These are phyloP conservation scores for Lathronympha strigana DNA, from an alignment of 2,888 invertebrate genomes.

Conservation along the genomic window DNA sequence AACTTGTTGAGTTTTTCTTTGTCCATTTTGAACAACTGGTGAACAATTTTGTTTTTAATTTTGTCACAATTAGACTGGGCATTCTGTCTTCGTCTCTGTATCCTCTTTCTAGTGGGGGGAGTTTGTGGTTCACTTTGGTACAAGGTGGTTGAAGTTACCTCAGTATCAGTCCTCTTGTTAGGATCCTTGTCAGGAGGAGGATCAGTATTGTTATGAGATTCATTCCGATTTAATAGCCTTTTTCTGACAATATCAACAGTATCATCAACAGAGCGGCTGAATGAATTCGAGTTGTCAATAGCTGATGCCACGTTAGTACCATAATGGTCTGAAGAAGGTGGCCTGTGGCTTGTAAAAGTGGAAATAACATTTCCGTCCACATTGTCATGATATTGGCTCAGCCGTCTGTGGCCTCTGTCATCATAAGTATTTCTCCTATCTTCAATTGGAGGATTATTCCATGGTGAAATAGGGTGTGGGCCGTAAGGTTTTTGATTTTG, in stretches of 20 bases:
- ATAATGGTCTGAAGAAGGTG: constrained; percentile 78
- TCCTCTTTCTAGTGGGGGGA: constrained; percentile 59
- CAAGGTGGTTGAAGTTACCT: constrained; percentile 45
- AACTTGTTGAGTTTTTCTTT: constrained; percentile 78
- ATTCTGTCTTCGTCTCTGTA: constrained; percentile 57
- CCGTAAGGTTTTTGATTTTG: constrained; percentile 47
- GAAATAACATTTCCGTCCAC: constrained; percentile 56
- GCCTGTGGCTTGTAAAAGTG: constrained; percentile 69
- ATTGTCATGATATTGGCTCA: constrained; percentile 52
- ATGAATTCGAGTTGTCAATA: constrained; percentile 69
- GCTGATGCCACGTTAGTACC: constrained; percentile 61
- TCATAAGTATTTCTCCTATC: constrained; percentile 53
- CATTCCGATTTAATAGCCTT: constrained; percentile 67
- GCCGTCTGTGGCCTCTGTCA: constrained; percentile 53
- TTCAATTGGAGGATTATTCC: constrained; percentile 55
- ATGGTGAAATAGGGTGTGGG: constrained; percentile 51
- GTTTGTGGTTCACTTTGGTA: constrained; percentile 54
- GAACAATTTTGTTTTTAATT: constrained; percentile 78
- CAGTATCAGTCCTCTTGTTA: constrained; percentile 48
- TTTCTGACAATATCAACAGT: constrained; percentile 76
- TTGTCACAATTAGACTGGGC: constrained; percentile 69
- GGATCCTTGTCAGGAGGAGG: constrained; percentile 48
- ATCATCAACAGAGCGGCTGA: constrained; percentile 74
- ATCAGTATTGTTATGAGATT: constrained; percentile 54
- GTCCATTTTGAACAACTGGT: constrained; percentile 80